A percentile compares a stretch with the other conserved stretches of the same genome.
Evolutionary conservation across 2,113 vertebrate species (phyloP).

Genomic region (Tetrax tetrax): DNA sequence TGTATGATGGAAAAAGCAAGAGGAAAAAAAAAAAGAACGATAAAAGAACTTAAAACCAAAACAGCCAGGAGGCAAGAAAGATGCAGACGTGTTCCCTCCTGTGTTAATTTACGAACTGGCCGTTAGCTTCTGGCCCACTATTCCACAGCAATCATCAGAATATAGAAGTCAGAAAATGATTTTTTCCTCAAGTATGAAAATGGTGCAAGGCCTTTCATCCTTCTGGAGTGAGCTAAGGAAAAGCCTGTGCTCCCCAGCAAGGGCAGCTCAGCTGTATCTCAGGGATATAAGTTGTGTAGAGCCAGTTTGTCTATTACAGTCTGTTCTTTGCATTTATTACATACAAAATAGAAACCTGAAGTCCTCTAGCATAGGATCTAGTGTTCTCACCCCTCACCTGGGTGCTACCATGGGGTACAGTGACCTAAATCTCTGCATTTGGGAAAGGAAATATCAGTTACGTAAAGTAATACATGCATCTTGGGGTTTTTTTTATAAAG

Average conservation of each 20-base stretch:
- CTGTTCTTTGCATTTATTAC: neutral
- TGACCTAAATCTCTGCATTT: neutral
- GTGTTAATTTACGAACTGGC: neutral
- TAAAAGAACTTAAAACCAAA: neutral
- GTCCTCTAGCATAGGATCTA: fast-evolving
- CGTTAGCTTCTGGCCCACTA: neutral
- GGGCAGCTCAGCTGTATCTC: neutral
- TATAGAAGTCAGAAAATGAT: neutral
- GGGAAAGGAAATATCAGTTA: neutral
- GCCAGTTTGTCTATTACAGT: neutral
- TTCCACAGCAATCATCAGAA: neutral
- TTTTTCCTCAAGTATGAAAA: neutral
- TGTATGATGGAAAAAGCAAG: neutral
- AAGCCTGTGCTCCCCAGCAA: fast-evolving
- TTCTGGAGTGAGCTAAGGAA: neutral
- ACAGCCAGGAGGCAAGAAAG: neutral
- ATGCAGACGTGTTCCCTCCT: neutral
- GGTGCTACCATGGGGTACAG: neutral
- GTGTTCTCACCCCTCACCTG: neutral
- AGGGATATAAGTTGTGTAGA: neutral
- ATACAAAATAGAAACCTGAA: neutral
- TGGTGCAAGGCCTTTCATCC: neutral
- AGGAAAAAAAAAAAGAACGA: neutral
- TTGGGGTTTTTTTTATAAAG: neutral
- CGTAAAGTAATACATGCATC: neutral